A percentile compares a stretch with the other conserved stretches of the same genome.
Conservation (phyloP, 2,888 invertebrate genomes). For the Andrena haemorrhoa region DNA sequence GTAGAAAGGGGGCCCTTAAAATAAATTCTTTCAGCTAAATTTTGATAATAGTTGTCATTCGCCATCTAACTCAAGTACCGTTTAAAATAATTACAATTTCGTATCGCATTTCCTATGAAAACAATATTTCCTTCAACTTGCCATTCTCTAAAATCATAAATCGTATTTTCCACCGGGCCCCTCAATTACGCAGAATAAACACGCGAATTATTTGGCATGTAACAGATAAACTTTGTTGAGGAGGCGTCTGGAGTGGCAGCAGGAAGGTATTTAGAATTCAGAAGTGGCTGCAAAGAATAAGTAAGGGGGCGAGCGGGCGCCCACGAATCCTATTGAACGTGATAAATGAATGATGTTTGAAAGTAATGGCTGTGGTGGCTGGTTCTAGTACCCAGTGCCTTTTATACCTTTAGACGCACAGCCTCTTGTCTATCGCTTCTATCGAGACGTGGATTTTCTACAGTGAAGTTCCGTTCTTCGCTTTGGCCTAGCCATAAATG, state of each 20-base stretch:
- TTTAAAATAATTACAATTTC: too few relatives aligned
- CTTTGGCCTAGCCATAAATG: not conserved
- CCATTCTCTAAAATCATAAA: too few relatives aligned
- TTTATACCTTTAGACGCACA: not conserved
- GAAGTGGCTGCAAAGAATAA: not conserved
- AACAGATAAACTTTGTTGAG: not conserved
- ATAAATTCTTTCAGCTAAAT: too few relatives aligned
- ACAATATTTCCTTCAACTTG: too few relatives aligned
- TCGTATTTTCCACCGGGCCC: too few relatives aligned
- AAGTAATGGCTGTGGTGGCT: not conserved
- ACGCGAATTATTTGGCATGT: not conserved
- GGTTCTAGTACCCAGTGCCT: not conserved
- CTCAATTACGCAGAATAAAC: not conserved
- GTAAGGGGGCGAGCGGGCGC: not conserved
- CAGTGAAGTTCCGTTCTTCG: constrained; percentile 10
- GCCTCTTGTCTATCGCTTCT: not conserved
- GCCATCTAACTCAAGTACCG: too few relatives aligned
- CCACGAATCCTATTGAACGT: constrained; percentile 5
- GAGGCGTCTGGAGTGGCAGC: not conserved
- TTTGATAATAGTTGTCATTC: too few relatives aligned
- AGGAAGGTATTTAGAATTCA: not conserved
- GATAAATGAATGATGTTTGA: constrained; percentile 5
- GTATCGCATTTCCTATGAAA: too few relatives aligned
- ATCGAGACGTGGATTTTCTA: constrained; percentile 8
- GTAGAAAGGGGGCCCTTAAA: too few relatives aligned